Evolutionary conservation across 2,888 invertebrate genomes (phyloP).

Genomic region (Plebejus argus): DNA sequence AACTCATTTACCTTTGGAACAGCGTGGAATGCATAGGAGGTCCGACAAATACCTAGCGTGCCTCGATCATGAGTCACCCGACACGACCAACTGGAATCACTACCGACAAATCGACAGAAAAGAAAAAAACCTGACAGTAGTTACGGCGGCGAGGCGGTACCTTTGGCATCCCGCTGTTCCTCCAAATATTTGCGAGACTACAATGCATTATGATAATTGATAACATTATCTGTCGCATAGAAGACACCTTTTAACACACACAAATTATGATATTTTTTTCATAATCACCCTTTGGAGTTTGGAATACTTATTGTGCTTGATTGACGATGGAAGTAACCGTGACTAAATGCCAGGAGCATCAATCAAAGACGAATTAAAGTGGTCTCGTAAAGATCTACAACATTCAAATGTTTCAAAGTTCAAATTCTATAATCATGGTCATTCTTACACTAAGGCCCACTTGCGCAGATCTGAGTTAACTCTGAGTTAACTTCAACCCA

Average conservation of each 20-base stretch:
- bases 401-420: neutral
- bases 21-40: conserved; percentile 57
- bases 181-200: conserved; percentile 35
- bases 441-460: neutral
- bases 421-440: neutral
- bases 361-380: conserved; percentile 51
- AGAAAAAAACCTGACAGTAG: conserved; percentile 15
- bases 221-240: conserved; percentile 24
- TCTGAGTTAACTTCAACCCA: no score
- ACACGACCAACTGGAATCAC: conserved; percentile 45
- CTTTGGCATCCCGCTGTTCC: conserved; percentile 35
- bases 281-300: conserved; percentile 41
- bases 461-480: no score
- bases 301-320: conserved; percentile 44
- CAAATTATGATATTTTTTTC: neutral
- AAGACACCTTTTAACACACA: conserved; percentile 33
- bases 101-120: conserved; percentile 48
- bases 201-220: conserved; percentile 10
- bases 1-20: conserved; percentile 38
- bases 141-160: conserved; percentile 48
- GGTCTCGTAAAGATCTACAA: neutral
- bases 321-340: conserved; percentile 44
- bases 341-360: conserved; percentile 47
- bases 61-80: conserved; percentile 64
- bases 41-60: conserved; percentile 63